These are phyloP conservation scores for Loripinus fragilis DNA, from an alignment of 2,888 invertebrate species.

Conservation along the genomic window DNA sequence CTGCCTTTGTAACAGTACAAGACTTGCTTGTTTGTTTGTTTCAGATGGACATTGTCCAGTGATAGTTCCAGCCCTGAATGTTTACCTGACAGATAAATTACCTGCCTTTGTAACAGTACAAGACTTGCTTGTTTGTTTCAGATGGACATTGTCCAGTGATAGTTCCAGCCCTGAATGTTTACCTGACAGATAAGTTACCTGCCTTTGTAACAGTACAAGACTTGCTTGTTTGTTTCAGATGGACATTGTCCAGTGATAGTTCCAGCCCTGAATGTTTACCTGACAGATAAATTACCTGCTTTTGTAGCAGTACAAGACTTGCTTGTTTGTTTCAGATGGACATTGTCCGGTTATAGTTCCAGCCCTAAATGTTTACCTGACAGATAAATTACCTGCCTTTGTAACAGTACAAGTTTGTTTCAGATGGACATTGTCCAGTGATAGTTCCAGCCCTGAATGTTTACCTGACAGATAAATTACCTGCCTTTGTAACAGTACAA, in stretches of 20 bases:
- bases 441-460: conserved; percentile 89
- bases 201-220: conserved; percentile 92
- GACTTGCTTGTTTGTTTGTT: no score
- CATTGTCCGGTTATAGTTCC: no score
- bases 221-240: no score
- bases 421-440: no score
- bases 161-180: conserved; percentile 89
- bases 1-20: conserved; percentile 91
- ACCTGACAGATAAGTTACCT: conserved; percentile 90
- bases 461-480: conserved; percentile 90
- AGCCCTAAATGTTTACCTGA: conserved; percentile 90
- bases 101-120: conserved; percentile 91
- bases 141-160: conserved; percentile 89
- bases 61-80: conserved; percentile 89
- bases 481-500: conserved; percentile 91
- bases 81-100: conserved; percentile 90
- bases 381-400: conserved; percentile 89
- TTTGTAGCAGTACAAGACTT: conserved; percentile 94
- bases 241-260: conserved; percentile 89
- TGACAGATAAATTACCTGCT: conserved; percentile 90
- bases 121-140: no score
- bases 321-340: no score
- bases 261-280: conserved; percentile 90
- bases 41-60: conserved; percentile 89
- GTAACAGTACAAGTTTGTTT: conserved; percentile 95